These are phyloP conservation scores for Drosophila triauraria DNA, from an alignment of 1,140 invertebrate genomes.

Conservation along the genomic window DNA sequence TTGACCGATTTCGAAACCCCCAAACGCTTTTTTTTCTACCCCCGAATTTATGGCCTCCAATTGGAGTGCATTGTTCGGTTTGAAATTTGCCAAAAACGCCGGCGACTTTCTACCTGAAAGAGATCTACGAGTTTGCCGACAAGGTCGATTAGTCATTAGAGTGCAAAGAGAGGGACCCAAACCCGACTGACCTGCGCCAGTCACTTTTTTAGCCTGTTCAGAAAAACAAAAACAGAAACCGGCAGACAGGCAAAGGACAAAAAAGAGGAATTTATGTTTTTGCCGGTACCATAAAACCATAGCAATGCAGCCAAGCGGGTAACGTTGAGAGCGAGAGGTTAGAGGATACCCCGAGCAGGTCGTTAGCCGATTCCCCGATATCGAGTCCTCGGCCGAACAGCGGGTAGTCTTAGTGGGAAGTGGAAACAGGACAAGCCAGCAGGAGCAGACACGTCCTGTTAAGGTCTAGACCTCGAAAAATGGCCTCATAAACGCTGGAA, in stretches of 20 bases:
- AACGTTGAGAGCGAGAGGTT: slow-evolving; percentile 21
- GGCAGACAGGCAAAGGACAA: slow-evolving; percentile 46
- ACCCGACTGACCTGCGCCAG: slow-evolving; percentile 61
- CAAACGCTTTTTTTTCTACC: slow-evolving; percentile 13
- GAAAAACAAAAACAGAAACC: slow-evolving; percentile 25
- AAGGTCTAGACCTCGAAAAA: slow-evolving; percentile 31
- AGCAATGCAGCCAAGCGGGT: slow-evolving; percentile 57
- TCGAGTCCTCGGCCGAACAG: slow-evolving; percentile 48
- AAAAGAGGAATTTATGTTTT: slow-evolving; percentile 59
- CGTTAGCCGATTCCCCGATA: slow-evolving; percentile 56
- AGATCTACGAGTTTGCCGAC: slow-evolving; percentile 38
- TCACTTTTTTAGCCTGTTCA: slow-evolving; percentile 49
- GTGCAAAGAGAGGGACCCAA: slow-evolving; percentile 25
- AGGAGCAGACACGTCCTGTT: slow-evolving; percentile 32
- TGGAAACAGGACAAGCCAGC: slow-evolving; percentile 18
- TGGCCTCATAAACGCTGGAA: slow-evolving; percentile 31
- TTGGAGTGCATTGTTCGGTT: slow-evolving; percentile 51
- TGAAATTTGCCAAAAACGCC: slow-evolving; percentile 46
- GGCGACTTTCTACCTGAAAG: slow-evolving; percentile 56
- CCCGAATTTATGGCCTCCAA: slow-evolving; percentile 65
- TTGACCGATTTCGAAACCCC: slow-evolving; percentile 44
- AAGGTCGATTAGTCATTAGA: slow-evolving; percentile 78
- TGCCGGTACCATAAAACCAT: slow-evolving; percentile 75
- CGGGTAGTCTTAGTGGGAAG: slow-evolving; percentile 49
- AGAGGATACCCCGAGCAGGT: slow-evolving; percentile 55